Evolutionary conservation across 1,140 invertebrate species (phyloP).

Genomic region (Drosophila arizonae): DNA sequence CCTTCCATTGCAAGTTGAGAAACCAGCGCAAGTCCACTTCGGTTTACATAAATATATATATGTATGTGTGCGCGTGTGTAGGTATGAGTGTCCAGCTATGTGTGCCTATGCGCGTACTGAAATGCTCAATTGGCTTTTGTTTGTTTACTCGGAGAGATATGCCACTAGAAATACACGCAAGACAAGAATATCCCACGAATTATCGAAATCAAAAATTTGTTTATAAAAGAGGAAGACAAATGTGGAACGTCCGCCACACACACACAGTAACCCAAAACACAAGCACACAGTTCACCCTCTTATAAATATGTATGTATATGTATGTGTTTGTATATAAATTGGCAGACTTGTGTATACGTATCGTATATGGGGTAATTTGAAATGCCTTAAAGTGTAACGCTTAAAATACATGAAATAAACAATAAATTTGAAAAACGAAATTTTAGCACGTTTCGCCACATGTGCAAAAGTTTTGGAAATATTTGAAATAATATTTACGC

Average conservation of each 20-base stretch:
- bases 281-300: neutral
- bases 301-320: too few species aligned
- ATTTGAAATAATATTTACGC: conserved; percentile 67
- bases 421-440: conserved; percentile 71
- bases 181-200: conserved; percentile 71
- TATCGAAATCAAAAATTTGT: conserved; percentile 73
- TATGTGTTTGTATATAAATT: neutral
- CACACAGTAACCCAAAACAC: conserved; percentile 5
- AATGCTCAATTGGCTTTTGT: conserved; percentile 69
- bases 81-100: neutral
- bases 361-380: conserved; percentile 43
- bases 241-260: conserved; percentile 68
- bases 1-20: conserved; percentile 41
- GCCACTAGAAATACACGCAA: conserved; percentile 75
- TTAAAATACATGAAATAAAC: conserved; percentile 76
- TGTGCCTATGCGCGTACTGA: conserved; percentile 39
- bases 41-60: conserved; percentile 20
- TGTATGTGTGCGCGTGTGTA: neutral
- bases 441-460: conserved; percentile 76
- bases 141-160: conserved; percentile 68
- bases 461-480: conserved; percentile 78
- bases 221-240: conserved; percentile 81
- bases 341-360: conserved; percentile 5
- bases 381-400: conserved; percentile 74
- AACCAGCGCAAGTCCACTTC: neutral